Evolutionary conservation across 1,140 invertebrate genomes (phyloP).

Genomic region (Drosophila auraria): DNA sequence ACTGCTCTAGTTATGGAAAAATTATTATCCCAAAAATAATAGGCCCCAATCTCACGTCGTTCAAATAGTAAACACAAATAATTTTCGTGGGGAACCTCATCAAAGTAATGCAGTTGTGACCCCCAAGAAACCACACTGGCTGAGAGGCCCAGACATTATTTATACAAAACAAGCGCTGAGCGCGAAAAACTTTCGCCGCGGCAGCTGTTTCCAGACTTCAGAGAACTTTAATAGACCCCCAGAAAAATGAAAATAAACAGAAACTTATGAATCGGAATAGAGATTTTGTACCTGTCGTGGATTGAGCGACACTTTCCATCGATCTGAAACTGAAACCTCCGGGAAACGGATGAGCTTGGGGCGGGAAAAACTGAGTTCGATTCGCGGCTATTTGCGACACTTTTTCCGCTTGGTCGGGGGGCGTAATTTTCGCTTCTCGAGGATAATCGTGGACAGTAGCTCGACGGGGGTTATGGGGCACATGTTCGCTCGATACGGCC

Average conservation of each 20-base stretch:
- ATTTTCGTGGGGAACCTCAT: slow-evolving; percentile 19
- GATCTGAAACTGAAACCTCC: slow-evolving; percentile 43
- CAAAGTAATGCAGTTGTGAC: slow-evolving; percentile 38
- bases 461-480: slow-evolving; percentile 72
- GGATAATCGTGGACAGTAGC: slow-evolving; percentile 74
- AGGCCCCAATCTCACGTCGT: not conserved
- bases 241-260: not conserved
- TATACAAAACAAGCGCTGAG: slow-evolving; percentile 34
- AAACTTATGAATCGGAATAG: not conserved
- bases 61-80: slow-evolving; percentile 1
- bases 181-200: slow-evolving; percentile 30
- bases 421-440: slow-evolving; percentile 79
- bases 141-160: slow-evolving; percentile 6
- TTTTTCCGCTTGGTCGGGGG: slow-evolving; percentile 80
- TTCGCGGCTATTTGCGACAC: slow-evolving; percentile 68
- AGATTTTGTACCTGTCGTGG: slow-evolving; percentile 25
- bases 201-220: slow-evolving; percentile 37
- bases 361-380: slow-evolving; percentile 4
- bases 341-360: slow-evolving; percentile 19
- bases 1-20: not conserved
- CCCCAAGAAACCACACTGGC: slow-evolving; percentile 1
- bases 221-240: slow-evolving; percentile 34
- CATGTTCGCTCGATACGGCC: slow-evolving; percentile 71
- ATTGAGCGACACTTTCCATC: slow-evolving; percentile 24
- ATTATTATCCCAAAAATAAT: not conserved